phyloP scores from a whole-genome alignment of 2,888 invertebrate genomes.

The Tetranychus truncatus region DNA sequence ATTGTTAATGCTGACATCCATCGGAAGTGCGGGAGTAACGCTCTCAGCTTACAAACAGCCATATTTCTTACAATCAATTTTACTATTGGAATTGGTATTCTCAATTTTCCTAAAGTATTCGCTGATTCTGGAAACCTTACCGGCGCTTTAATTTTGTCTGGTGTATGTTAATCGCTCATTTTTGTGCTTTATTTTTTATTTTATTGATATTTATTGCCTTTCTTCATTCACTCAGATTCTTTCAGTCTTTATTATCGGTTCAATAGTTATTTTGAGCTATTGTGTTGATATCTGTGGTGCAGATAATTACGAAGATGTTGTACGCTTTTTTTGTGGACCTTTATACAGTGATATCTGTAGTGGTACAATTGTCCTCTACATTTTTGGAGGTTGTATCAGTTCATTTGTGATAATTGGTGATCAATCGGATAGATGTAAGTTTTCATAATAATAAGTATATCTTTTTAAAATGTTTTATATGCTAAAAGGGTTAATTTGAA shows the following conservation, averaged over 20 bases:
- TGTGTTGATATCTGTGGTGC: conserved; percentile 37
- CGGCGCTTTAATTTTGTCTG: conserved; percentile 37
- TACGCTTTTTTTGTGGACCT: conserved; percentile 24
- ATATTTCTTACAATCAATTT: no score
- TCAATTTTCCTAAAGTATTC: conserved; percentile 45
- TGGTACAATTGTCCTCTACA: conserved; percentile 39
- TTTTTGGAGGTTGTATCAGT: conserved; percentile 45
- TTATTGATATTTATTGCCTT: not conserved
- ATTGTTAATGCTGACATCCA: no score
- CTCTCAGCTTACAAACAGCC: no score
- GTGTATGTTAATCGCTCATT: conserved; percentile 23
- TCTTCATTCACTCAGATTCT: conserved; percentile 32
- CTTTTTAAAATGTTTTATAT: not conserved
- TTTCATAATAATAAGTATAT: not conserved
- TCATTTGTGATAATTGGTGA: conserved; percentile 46
- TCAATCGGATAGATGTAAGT: conserved; percentile 37
- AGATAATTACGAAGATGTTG: conserved; percentile 33
- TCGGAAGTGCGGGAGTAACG: no score
- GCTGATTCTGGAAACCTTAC: conserved; percentile 42
- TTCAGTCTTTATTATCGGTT: conserved; percentile 35
- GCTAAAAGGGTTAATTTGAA: not conserved
- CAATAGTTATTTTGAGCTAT: conserved; percentile 40
- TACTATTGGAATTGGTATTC: conserved; percentile 40
- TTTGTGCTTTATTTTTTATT: not conserved
- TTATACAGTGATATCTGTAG: conserved; percentile 30